Base-by-base conservation (phyloP, 2,797 vertebrate species). In the Acanthurus lineatus region DNA sequence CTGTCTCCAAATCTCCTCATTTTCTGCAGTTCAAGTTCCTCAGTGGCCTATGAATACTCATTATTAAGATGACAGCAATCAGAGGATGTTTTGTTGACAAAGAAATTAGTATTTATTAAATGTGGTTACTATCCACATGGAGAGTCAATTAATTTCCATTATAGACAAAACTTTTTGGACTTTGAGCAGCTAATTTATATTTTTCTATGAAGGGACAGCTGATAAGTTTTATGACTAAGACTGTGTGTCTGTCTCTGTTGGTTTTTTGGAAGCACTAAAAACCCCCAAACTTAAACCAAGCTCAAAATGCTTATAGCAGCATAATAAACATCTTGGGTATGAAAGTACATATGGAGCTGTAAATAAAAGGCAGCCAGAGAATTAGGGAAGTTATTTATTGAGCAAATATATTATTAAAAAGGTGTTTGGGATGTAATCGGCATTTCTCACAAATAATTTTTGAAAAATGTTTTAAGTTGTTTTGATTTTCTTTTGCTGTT, bases 21-120 rank as follows among this genome's bases (percentile, higher is more conserved):
- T 58, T 22, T 45, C 52, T 59, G 49, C 59, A 52, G 40, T 61
- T 73, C 54, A 9, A 10, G 32, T 52, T 9, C 42, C 28, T 44
- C 15, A 48, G 19, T 16, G 15, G 28, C 22, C 9, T 12, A 61
- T 60, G 19, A 52, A 35, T 58, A 6, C 3, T 28, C 5, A 9
- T 53, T 28, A 53, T 63, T 35, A 59, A 22, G 51, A 51, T 1
- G 42, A 61, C 38, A 49, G 12, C 15, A 32, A 76, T 57, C 12
- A 71, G 48, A 2, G 3, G 47, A 40, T 49, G 53, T 32, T 44
- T 2, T 12, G 22, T 22, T 28, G 20, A 38, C 4, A 4, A 11
- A 47, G 38, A 63, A 6, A 56, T 48, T 47, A 20, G 6, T 9
- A 38, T 19, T 25, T 2, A 69, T 51, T 20, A 45, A 25, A 63